phyloP scores from a whole-genome alignment of 2,797 vertebrate genomes.

The Threskiornis aethiopicus region DNA sequence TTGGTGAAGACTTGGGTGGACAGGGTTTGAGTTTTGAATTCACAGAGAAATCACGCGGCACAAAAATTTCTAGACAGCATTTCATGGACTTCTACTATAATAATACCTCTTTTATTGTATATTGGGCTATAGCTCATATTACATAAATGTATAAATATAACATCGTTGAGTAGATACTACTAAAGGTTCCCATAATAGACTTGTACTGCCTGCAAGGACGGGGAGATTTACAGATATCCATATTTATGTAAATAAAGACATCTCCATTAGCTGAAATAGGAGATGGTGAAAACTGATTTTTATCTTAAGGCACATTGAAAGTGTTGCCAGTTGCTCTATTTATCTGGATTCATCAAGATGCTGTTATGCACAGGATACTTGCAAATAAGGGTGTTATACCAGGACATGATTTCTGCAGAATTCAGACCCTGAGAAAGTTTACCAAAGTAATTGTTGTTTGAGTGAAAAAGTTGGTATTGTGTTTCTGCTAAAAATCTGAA shows the following conservation, averaged over 20 bases:
- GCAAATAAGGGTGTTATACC: not conserved
- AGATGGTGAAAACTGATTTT: not conserved
- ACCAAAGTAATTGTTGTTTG: not conserved
- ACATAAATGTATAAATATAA: not conserved
- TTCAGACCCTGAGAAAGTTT: not conserved
- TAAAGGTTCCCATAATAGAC: not conserved
- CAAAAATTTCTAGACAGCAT: not conserved
- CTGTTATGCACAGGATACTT: not conserved
- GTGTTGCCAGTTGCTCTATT: not conserved
- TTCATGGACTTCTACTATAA: not conserved
- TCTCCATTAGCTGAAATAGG: not conserved
- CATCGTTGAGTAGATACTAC: not conserved
- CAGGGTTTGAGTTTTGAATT: not conserved
- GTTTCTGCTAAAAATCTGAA: not conserved
- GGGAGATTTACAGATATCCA: not conserved
- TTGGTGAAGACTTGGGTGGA: not conserved
- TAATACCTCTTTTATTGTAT: not conserved
- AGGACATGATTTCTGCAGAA: not conserved
- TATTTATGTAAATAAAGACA: not conserved
- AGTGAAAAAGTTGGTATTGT: not conserved
- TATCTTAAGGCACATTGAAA: not conserved
- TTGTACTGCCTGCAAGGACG: not conserved
- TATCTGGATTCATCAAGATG: not conserved
- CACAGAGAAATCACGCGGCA: not conserved
- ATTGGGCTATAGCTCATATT: not conserved